Evolutionary conservation across 2,113 vertebrate genomes (phyloP).

Genomic region (Salvator merianae): DNA sequence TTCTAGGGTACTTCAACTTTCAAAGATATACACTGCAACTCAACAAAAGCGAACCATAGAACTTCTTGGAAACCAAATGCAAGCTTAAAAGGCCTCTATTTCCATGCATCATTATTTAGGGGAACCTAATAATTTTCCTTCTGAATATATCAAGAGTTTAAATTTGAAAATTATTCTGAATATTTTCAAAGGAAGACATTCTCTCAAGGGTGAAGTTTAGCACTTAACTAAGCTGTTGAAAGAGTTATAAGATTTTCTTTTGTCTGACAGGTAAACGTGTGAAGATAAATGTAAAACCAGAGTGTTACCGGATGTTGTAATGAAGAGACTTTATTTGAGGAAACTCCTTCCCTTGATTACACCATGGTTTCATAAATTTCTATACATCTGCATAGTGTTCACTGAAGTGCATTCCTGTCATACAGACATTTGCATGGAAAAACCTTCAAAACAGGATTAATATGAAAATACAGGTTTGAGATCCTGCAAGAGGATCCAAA

Average conservation of each 20-base stretch:
- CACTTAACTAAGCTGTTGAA: background rate
- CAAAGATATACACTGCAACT: conserved; percentile 46
- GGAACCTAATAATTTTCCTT: conserved; percentile 32
- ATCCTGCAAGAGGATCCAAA: background rate
- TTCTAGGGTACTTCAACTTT: conserved; percentile 35
- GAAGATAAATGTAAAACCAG: background rate
- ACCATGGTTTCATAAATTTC: background rate
- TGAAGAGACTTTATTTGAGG: background rate
- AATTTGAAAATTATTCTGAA: background rate
- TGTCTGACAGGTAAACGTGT: background rate
- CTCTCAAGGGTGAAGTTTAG: background rate
- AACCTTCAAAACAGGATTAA: background rate
- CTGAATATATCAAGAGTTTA: conserved; percentile 1
- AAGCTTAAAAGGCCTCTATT: conserved; percentile 49
- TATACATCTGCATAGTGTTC: background rate
- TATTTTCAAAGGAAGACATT: background rate
- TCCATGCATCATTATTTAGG: conserved; percentile 22
- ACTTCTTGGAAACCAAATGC: conserved; percentile 22
- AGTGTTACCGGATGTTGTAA: background rate
- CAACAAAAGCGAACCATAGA: conserved; percentile 53
- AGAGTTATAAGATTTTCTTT: background rate
- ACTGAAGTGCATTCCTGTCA: background rate
- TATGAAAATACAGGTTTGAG: background rate
- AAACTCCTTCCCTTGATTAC: background rate
- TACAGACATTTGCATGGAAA: background rate